Base-by-base conservation (phyloP, 2,113 vertebrate genomes). In the Uria aalge region DNA sequence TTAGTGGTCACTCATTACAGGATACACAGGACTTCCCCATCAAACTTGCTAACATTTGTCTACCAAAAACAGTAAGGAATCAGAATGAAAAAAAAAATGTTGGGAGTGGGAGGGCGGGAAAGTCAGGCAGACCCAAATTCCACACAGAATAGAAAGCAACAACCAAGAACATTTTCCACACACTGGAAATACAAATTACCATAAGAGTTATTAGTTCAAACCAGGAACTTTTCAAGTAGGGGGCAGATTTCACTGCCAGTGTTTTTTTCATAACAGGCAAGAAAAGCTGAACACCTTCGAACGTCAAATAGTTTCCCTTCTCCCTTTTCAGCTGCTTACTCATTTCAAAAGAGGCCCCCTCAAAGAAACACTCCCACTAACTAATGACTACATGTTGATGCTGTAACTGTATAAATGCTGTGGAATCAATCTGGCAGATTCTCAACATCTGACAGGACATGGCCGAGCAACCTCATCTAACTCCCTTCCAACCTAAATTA, bases 41-140 rank as follows among this genome's bases (percentile, higher is more conserved):
- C 74, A 81, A 75, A 80, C 45, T 47, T 67, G 15, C 24, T 77
- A 59, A 83, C 5, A 63, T 63, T 62, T 8, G 3, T 69, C 21
- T 41, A 67, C 15, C 2, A 5, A 90, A 73, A 82, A 7, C 12
- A 74, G 47, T 26, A 40, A 85, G 90, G 72, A 89, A 88, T 56
- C 34, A 47, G 48, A 85, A 87, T 32, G 17, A 36, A 24, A 72
- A 75, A 75, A 85, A 77, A 38, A 5, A 24, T 6, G 1, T 19
- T 55, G 52, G 29, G 53, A 87, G 43, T 45, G 19, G 52, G 66
- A 95, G 30, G n/a, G 29, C 79, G 12, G 30, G 69, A 62, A 88
- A 84, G 88, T 83, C 63, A 94, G 62, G 67, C 67, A 96, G 95
- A 89, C 81, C 91, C 91, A 78, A 92, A 96, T 95, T 81, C 89